These are phyloP conservation scores for Scaptomyza reducta DNA, from an alignment of 2,888 invertebrate species.

Conservation along the genomic window DNA sequence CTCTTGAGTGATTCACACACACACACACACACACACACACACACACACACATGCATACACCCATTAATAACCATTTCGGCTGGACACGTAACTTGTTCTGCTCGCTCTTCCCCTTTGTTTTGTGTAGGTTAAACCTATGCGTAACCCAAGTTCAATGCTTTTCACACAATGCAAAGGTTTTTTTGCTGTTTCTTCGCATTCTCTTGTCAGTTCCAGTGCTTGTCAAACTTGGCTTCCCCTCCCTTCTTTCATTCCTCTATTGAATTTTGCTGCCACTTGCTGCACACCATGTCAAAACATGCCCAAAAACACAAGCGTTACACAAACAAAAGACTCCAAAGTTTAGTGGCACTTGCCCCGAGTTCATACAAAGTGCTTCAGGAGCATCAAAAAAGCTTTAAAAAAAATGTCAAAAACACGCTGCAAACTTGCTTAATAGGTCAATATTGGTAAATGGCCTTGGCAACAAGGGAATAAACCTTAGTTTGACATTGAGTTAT, in stretches of 20 bases:
- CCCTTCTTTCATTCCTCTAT: conserved; percentile 4
- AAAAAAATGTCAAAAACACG: conserved; percentile 19
- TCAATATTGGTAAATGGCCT: conserved; percentile 7
- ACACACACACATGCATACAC: no score
- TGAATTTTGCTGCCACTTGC: background rate
- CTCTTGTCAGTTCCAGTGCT: conserved; percentile 56
- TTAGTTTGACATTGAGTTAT: no score
- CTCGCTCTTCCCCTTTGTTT: background rate
- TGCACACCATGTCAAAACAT: conserved; percentile 36
- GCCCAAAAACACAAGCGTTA: conserved; percentile 23
- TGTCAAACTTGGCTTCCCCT: no score
- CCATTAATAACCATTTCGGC: background rate
- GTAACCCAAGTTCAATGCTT: conserved; percentile 56
- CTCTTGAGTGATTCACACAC: background rate
- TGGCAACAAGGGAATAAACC: background rate
- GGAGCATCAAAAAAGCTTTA: background rate
- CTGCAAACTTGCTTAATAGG: conserved; percentile 7
- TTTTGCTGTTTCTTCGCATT: conserved; percentile 7
- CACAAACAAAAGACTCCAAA: conserved; percentile 25
- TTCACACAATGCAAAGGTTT: background rate
- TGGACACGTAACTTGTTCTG: background rate
- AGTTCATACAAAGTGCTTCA: conserved; percentile 8
- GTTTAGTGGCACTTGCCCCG: background rate
- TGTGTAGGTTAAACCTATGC: background rate
- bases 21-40: background rate